Base-by-base conservation (phyloP, 1,140 invertebrate genomes). In the Drosophila pseudoobscura region DNA sequence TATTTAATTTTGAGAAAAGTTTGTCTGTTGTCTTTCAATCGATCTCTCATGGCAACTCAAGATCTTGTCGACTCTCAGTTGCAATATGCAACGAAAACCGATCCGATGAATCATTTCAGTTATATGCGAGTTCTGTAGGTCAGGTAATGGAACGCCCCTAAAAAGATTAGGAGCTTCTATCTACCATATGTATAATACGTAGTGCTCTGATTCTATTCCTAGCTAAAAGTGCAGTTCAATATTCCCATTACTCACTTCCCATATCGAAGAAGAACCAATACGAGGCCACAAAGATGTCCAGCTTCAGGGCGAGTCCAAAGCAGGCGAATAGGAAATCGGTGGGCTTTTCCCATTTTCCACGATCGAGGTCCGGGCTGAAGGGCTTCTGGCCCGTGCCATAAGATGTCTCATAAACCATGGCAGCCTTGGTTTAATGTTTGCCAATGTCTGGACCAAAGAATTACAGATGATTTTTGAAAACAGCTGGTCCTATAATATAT, bases 311-410 rank as follows among this genome's bases (percentile, higher is more conserved):
- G 29, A 90, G 51, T 20, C 88, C 84, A 13, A 83, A 64, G 20
- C 84, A 83, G 50, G 84, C 88, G 15, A 70, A 89, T 1, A 91
- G 50, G 46, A 64, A 91, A 56, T 91, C 90, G 20, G 62, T 63
- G 6, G 88, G 78, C 8, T 80, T 75, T 46, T 88, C 74, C 90
- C 90, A 91, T 49, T 75, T 82, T 2, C 90, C 90, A 13, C 90
- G 90, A 20, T 64, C 41, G 3, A 58, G 47, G 29, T 91, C 90
- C 15, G 89, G 90, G 1, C 68, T 68, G 46, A 88, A 91, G 31
- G 90, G 90, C 52, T 68, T 79, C 17, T 59, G 64, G 6, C 90
- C 90, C 39, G 56, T 76, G 44, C 87, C 90, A 41, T 91, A 91
- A 2, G 90, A 91, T 9, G 77, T 68, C 46, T 88, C 89, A 57